These are phyloP conservation scores for Cryptotis parvus DNA, from an alignment of 2,113 vertebrate genomes.

Conservation along the genomic window DNA sequence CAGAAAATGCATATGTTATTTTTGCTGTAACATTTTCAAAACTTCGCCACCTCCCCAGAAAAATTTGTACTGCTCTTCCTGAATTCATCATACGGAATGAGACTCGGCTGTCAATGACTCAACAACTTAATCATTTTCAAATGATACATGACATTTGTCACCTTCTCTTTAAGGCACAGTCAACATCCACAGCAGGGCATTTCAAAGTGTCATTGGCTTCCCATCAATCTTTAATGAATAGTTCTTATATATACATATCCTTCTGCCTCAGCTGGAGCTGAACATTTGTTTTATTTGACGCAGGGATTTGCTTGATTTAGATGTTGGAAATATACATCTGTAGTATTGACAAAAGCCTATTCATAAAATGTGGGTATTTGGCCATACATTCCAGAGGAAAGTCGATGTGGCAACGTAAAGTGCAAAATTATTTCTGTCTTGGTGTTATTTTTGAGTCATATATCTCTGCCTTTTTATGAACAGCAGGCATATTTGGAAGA, in stretches of 20 bases:
- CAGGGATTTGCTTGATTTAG: conserved; percentile 80
- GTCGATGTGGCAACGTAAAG: conserved; percentile 86
- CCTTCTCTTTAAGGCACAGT: conserved; percentile 18
- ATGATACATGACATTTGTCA: conserved; percentile 38
- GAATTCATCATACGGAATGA: not conserved
- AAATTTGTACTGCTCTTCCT: not conserved
- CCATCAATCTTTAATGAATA: conserved; percentile 30
- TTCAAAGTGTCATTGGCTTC: not conserved
- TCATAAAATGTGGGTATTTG: conserved; percentile 81
- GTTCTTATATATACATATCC: not conserved
- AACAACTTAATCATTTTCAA: conserved; percentile 39
- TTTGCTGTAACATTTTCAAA: not conserved
- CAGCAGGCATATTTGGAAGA: conserved; percentile 88
- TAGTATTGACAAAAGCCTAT: conserved; percentile 81
- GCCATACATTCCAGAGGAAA: conserved; percentile 81
- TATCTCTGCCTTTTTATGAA: conserved; percentile 89
- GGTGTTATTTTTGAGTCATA: conserved; percentile 88
- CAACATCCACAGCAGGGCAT: not conserved
- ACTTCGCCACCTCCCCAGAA: not conserved
- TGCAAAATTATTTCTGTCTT: conserved; percentile 88
- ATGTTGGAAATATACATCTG: conserved; percentile 81
- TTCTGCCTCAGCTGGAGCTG: conserved; percentile 46
- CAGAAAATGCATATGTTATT: not conserved
- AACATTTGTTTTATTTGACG: conserved; percentile 78
- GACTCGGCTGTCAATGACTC: not conserved